Base-by-base conservation (phyloP, 2,888 invertebrate species). In the Oscheius sp. region DNA sequence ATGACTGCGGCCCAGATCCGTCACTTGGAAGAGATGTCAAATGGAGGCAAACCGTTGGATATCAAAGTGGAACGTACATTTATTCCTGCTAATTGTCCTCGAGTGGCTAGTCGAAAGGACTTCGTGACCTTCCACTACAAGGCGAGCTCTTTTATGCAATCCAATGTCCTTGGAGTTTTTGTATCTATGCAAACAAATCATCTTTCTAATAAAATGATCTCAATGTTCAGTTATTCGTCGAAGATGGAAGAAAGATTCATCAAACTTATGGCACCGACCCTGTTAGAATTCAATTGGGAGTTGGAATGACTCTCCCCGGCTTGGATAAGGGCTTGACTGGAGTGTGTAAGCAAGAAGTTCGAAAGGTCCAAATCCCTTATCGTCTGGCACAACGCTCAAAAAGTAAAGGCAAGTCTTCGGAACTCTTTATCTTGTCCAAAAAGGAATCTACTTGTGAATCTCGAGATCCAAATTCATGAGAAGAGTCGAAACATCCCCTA, bases 61-160 rank as follows among this genome's bases (percentile, higher is more conserved):
- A 84, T 86, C 37, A 85, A 83, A 73, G 81, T 83, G 20, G 78
- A 78, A 8, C 71, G 73, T 42, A 74, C 72, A 2, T 72, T 72
- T 39, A 68, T 78, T 6, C 85, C 86, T 3, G 70, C 76, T 3
- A 76, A 83, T n/a, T 86, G 86, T 53, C 75, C 83, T 10, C 45
- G 71, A 8, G 70, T 72, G 42, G 82, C 85, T 1, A 74, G 82
- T 48, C 70, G 86, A 6, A 72, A 82, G 46, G 86, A 86, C 57
- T 86, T 85, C 67, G 75, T 86, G 42, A 85, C 85, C 1, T 86
- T 86, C 73, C 86, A 86, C 65, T 86, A 84, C 70, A 87, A 87
- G 69, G 86, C 78, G 29, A 55, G 50, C 17, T n/a, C n/a, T n/a
- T n/a, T n/a, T n/a, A n/a, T n/a, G n/a, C n/a, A n/a, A n/a, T n/a